Percentiles rank a stretch among this genome's conserved stretches.
phyloP scores from a whole-genome alignment of 92 coral and sea anemone species.

The Muricea muricata region DNA sequence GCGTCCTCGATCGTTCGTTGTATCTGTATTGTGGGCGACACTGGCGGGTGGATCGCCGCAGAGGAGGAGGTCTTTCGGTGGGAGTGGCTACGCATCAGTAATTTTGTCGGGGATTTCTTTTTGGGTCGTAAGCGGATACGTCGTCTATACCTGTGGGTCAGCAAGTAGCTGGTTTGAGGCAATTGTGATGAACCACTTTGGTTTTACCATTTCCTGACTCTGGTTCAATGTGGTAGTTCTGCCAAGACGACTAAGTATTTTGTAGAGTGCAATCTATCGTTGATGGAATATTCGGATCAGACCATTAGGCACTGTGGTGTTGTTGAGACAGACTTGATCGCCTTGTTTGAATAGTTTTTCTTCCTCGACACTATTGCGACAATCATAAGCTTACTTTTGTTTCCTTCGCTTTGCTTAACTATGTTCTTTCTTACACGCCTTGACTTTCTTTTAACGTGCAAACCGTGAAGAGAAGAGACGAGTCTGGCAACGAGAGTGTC shows the following conservation, averaged over 20 bases:
- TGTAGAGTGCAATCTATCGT: background rate
- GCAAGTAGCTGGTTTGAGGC: background rate
- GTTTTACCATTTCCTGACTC: background rate
- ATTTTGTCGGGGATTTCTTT: background rate
- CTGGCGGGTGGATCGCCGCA: background rate
- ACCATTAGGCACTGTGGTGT: background rate
- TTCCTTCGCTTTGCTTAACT: background rate
- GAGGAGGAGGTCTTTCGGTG: background rate
- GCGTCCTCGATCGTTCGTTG: background rate
- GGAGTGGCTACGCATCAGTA: background rate
- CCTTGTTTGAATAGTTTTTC: background rate
- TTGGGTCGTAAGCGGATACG: background rate
- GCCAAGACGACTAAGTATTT: background rate
- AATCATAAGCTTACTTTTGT: background rate
- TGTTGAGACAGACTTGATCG: background rate
- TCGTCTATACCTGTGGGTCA: background rate
- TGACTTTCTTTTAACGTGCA: background rate
- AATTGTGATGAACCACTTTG: slow-evolving; percentile 2
- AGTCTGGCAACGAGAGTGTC: background rate
- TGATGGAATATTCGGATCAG: slow-evolving; percentile 10
- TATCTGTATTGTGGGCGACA: slow-evolving; percentile 1
- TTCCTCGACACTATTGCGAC: background rate
- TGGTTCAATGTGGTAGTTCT: slow-evolving; percentile 1
- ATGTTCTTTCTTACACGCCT: background rate
- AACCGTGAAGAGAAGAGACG: background rate